Base-by-base conservation (phyloP, 2,797 vertebrate species). In the Phrynocephalus guinanensis region DNA sequence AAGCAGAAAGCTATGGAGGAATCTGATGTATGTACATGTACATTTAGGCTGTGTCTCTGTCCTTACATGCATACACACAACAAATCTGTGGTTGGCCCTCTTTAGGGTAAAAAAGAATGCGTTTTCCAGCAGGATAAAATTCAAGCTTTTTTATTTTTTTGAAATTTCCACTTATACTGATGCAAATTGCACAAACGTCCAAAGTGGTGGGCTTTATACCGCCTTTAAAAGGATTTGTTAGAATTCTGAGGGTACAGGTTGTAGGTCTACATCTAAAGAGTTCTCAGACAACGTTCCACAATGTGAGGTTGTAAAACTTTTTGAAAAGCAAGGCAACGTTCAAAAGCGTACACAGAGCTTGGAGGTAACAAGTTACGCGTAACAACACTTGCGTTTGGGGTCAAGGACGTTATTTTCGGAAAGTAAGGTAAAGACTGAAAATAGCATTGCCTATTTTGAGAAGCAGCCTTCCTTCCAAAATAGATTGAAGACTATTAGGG, bases 1-100 rank as follows among this genome's bases (percentile, higher is more conserved):
- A 91, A 96, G 95, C 95, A 96, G 96, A 96, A 97, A 97, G 96
- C 97, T 95, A 91, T 97, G 97, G 96, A 95, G 90, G 95, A 97
- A 92, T 84, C 87, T 79, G 44, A 83, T 81, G 73, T 60, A 79
- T 71, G 67, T 63, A 83, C 11, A 52, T 82, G 38, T 0, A 0
- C 18, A 72, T 0, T 15, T 0, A 0, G 75, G 48, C 50, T 88
- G 78, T 20, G 15, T 48, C 52, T 44, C 68, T 66, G 52, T 79
- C 81, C 67, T 75, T 63, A 33, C 28, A 78, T 48, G 5, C 0
- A 5, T 63, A 82, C 78, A 85, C 67, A 70, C 24, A 78, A 66
- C 83, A 87, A 71, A 24, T 44, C 66, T 6, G 0, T 0, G 0
- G 38, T n/a, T 83, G 87, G 52, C 77, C 33, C 52, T 38, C n/a